These are phyloP conservation scores for Formica exsecta DNA, from an alignment of 1,140 invertebrate species.

Conservation along the genomic window DNA sequence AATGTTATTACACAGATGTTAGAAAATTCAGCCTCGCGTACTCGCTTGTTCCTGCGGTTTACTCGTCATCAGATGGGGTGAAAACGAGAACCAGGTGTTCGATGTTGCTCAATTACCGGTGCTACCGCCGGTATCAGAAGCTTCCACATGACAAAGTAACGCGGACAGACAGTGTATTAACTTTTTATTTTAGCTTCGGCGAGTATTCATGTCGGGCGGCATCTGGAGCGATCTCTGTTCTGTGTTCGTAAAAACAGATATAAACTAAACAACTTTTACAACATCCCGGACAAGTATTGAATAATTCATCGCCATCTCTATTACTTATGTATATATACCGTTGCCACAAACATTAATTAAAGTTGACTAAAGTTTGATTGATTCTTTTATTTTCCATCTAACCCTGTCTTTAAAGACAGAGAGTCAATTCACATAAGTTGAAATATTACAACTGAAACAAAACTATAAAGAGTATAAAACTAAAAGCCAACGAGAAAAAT, in stretches of 20 bases:
- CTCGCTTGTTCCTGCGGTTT: background rate
- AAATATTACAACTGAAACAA: background rate
- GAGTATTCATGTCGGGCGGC: constrained; percentile 52
- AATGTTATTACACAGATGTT: constrained; percentile 3
- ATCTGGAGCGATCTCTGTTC: constrained; percentile 28
- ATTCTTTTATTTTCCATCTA: background rate
- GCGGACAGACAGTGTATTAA: constrained; percentile 51
- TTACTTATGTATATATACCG: background rate
- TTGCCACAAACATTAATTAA: constrained; percentile 34
- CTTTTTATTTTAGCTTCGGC: constrained; percentile 50
- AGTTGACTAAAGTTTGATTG: constrained; percentile 16
- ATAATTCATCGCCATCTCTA: constrained; percentile 33
- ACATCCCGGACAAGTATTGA: constrained; percentile 27
- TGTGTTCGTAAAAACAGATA: constrained; percentile 45
- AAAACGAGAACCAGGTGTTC: constrained; percentile 58
- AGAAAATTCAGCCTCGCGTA: constrained; percentile 37
- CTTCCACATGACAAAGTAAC: constrained; percentile 55
- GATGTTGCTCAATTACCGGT: constrained; percentile 39
- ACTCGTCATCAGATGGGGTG: constrained; percentile 23
- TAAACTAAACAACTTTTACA: constrained; percentile 27
- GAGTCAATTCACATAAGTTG: background rate
- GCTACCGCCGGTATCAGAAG: constrained; percentile 8
- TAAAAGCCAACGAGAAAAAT: background rate
- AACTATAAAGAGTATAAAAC: background rate
- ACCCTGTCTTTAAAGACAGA: background rate